Conservation (phyloP, 2,797 vertebrate species). For the Centropyge bicolor region DNA sequence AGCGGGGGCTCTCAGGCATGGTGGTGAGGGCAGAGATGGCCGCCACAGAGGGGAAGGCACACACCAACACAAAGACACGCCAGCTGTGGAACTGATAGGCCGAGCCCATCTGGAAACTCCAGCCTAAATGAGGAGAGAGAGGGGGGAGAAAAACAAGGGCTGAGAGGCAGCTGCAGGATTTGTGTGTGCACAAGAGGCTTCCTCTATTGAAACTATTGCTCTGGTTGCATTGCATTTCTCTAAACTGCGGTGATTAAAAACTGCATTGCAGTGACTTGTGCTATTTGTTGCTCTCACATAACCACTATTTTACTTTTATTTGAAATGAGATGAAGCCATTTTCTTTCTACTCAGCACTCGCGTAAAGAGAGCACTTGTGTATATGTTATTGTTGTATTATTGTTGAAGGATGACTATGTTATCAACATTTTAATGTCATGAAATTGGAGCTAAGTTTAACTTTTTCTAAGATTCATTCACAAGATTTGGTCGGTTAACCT, state of each 20-base stretch:
- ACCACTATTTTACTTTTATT: background rate
- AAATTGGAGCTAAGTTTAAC: background rate
- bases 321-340: background rate
- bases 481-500: too few relatives aligned
- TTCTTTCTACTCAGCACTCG: background rate
- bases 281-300: background rate
- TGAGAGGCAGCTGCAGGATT: constrained; percentile 23
- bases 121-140: constrained; percentile 81
- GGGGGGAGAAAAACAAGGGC: background rate
- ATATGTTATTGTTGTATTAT: background rate
- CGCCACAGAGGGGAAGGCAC: constrained; percentile 94
- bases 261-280: background rate
- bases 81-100: constrained; percentile 99
- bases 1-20: constrained; percentile 98
- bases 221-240: background rate
- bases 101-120: constrained; percentile 99
- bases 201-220: background rate
- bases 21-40: constrained; percentile 96
- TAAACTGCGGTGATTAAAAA: background rate
- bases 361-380: background rate
- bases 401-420: background rate
- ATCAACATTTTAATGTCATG: background rate
- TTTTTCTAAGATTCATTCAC: too few relatives aligned
- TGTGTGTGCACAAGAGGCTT: background rate
- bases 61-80: constrained; percentile 97